Percentiles rank a stretch among this genome's conserved stretches.
phyloP scores from a whole-genome alignment of 2,888 invertebrate genomes.

The Plagodis pulveraria region DNA sequence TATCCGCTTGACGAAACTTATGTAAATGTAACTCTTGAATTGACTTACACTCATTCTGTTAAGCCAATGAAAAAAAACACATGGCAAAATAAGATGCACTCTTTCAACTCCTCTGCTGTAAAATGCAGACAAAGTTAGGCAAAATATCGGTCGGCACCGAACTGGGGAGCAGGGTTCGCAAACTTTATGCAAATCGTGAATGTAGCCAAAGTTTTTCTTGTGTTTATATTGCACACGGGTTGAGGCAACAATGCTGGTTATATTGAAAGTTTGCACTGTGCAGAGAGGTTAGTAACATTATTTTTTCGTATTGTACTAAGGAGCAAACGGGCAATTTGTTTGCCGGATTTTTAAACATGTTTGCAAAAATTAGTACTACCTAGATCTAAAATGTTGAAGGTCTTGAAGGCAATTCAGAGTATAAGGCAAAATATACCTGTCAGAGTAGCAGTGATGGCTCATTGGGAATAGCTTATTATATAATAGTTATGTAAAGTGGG shows the following conservation, averaged over 20 bases:
- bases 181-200: slow-evolving; percentile 45
- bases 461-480: too few species aligned
- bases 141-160: slow-evolving; percentile 23
- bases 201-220: slow-evolving; percentile 41
- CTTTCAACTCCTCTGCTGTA: slow-evolving; percentile 16
- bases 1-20: too few species aligned
- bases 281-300: neutral
- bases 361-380: too few species aligned
- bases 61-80: slow-evolving; percentile 12
- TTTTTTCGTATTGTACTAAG: too few species aligned
- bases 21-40: too few species aligned
- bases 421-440: too few species aligned
- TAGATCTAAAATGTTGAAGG: too few species aligned
- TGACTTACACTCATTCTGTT: neutral
- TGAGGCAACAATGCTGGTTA: slow-evolving; percentile 18
- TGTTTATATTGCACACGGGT: slow-evolving; percentile 30
- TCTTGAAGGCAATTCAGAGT: too few species aligned
- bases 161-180: slow-evolving; percentile 10
- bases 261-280: slow-evolving; percentile 8
- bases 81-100: slow-evolving; percentile 17
- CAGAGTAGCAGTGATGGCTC: too few species aligned
- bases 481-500: too few species aligned
- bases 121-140: slow-evolving; percentile 24
- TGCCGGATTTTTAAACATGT: too few species aligned
- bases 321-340: too few species aligned